A percentile compares a stretch with the other conserved stretches of the same genome.
Evolutionary conservation across 2,113 vertebrate species (phyloP).

Genomic region (Coregonus clupeaformis): DNA sequence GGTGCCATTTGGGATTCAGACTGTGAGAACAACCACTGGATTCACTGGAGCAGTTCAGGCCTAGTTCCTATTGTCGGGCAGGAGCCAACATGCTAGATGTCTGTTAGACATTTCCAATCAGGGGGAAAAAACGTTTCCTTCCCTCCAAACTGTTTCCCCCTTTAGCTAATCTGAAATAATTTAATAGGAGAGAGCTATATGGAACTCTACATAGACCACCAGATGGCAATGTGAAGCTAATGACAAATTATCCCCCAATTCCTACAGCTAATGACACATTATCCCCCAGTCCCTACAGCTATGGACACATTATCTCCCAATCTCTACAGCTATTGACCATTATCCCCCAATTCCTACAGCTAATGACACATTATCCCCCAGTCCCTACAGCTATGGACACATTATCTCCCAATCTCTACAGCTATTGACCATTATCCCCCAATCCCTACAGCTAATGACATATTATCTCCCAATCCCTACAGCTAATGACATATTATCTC

Average conservation of each 20-base stretch:
- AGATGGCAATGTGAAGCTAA: constrained; percentile 49
- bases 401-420: too few species aligned
- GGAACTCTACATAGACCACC: constrained; percentile 27
- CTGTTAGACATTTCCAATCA: too few species aligned
- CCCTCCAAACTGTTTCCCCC: too few species aligned
- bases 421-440: not conserved
- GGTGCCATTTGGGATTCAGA: too few species aligned
- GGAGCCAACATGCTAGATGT: not conserved
- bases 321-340: too few species aligned
- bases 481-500: not conserved
- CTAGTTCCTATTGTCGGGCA: not conserved
- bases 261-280: not conserved
- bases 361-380: too few species aligned
- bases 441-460: not conserved
- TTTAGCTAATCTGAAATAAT: too few species aligned
- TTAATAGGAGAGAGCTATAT: not conserved
- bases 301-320: too few species aligned
- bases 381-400: too few species aligned
- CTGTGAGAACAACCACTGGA: too few species aligned
- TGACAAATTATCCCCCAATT: not conserved
- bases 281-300: not conserved
- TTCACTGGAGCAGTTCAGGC: not conserved
- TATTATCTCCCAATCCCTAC: not conserved
- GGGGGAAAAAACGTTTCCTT: too few species aligned
- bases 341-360: too few species aligned